Evolutionary conservation across 2,797 vertebrate genomes (phyloP).

Genomic region (Petrocephalus sullivani): DNA sequence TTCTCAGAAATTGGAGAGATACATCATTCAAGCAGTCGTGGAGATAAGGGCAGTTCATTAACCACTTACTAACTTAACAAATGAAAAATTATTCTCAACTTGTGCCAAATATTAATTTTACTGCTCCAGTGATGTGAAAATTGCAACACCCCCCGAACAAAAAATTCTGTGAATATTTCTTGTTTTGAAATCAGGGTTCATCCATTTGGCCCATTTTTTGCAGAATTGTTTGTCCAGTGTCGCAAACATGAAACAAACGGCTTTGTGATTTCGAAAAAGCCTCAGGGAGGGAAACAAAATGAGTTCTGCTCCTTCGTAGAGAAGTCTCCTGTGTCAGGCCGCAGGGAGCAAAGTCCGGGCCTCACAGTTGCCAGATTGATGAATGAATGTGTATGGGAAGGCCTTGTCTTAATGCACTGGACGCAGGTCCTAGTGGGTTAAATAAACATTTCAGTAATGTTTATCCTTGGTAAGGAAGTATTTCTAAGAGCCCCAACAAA

Average conservation of each 20-base stretch:
- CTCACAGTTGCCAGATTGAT: slow-evolving; percentile 19
- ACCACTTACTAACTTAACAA: not conserved
- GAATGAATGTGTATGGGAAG: slow-evolving; percentile 16
- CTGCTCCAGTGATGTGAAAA: not conserved
- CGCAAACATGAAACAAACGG: not conserved
- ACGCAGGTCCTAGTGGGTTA: slow-evolving; percentile 35
- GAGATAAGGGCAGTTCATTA: not conserved
- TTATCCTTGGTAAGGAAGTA: slow-evolving; percentile 43
- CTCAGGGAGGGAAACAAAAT: not conserved
- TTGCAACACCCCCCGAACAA: not conserved
- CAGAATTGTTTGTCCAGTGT: not conserved
- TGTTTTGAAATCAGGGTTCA: not conserved
- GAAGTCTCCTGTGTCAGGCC: not conserved
- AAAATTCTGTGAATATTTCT: not conserved
- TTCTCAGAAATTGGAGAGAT: not conserved
- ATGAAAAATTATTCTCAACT: not conserved
- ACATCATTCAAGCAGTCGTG: not conserved
- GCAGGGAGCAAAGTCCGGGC: not conserved
- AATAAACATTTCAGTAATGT: slow-evolving; percentile 40
- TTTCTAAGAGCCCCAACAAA: slow-evolving; percentile 31
- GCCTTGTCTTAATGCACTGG: slow-evolving; percentile 35
- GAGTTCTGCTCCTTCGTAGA: not conserved
- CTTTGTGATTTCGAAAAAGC: slow-evolving; percentile 11
- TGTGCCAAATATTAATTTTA: not conserved
- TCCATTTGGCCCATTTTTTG: not conserved